Conservation (phyloP, 1,140 invertebrate genomes). For the Hylyphantes graminicola region DNA sequence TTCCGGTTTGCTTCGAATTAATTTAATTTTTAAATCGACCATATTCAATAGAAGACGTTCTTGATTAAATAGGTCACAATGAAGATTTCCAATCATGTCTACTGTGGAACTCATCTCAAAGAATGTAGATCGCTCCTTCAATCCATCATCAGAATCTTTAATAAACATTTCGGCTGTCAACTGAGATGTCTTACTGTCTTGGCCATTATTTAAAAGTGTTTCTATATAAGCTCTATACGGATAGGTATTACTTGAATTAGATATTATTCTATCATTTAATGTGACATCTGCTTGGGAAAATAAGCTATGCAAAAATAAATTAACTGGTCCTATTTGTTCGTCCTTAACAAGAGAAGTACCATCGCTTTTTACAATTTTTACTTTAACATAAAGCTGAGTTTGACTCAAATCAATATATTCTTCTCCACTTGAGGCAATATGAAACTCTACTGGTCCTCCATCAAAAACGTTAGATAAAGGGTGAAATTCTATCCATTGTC, state of each 20-base stretch:
- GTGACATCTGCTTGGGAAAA: slow-evolving; percentile 32
- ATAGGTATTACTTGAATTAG: slow-evolving; percentile 2
- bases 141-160: neutral
- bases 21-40: slow-evolving; percentile 21
- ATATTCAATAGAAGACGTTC: slow-evolving; percentile 7
- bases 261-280: slow-evolving; percentile 5
- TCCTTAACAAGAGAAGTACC: neutral
- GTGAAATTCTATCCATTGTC: slow-evolving; percentile 40
- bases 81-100: slow-evolving; percentile 18
- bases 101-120: slow-evolving; percentile 7
- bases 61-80: slow-evolving; percentile 34
- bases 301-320: slow-evolving; percentile 23
- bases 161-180: slow-evolving; percentile 11
- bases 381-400: slow-evolving; percentile 20
- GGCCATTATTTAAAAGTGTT: slow-evolving; percentile 28
- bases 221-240: slow-evolving; percentile 8
- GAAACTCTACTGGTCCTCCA: slow-evolving; percentile 27
- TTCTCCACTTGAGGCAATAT: slow-evolving; percentile 8
- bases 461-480: slow-evolving; percentile 13
- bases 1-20: slow-evolving; percentile 29
- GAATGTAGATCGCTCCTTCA: slow-evolving; percentile 1
- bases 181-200: slow-evolving; percentile 26
- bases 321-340: slow-evolving; percentile 8
- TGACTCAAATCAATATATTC: slow-evolving; percentile 24
- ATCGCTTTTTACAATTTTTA: slow-evolving; percentile 19